Evolutionary conservation across 2,888 invertebrate genomes (phyloP).

Genomic region (Andrena trimmerana): DNA sequence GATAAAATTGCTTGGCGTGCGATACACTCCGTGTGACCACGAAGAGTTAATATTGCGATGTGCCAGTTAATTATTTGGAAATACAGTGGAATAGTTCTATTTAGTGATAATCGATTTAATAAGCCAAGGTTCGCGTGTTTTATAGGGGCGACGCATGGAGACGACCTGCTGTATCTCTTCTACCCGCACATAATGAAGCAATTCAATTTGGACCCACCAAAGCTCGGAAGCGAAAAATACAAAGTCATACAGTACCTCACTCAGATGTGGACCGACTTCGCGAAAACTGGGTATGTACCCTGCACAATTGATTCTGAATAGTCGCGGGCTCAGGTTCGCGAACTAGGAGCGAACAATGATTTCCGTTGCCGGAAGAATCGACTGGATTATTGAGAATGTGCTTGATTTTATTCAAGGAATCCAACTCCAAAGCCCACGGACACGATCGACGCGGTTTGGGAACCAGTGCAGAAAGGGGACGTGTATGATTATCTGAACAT

Average conservation of each 20-base stretch:
- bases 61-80: too few relatives aligned
- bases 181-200: constrained; percentile 50
- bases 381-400: background rate
- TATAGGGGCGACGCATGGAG: constrained; percentile 73
- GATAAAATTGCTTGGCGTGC: too few relatives aligned
- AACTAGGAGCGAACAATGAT: background rate
- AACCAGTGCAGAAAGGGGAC: constrained; percentile 68
- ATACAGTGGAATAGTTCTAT: too few relatives aligned
- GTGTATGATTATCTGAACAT: constrained; percentile 75
- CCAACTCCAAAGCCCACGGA: constrained; percentile 76
- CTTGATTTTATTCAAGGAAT: constrained; percentile 69
- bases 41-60: too few relatives aligned
- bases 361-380: background rate
- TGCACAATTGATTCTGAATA: background rate
- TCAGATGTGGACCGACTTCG: constrained; percentile 82
- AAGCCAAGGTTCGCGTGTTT: constrained; percentile 14
- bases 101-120: too few relatives aligned
- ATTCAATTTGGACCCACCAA: constrained; percentile 47
- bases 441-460: constrained; percentile 74
- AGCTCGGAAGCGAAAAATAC: constrained; percentile 56
- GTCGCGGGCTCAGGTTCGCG: too few relatives aligned
- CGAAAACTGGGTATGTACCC: constrained; percentile 79
- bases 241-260: constrained; percentile 74
- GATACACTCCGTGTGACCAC: too few relatives aligned
- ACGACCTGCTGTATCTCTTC: constrained; percentile 78